Evolutionary conservation across 2,888 invertebrate species (phyloP).

Genomic region (Neria commutata): DNA sequence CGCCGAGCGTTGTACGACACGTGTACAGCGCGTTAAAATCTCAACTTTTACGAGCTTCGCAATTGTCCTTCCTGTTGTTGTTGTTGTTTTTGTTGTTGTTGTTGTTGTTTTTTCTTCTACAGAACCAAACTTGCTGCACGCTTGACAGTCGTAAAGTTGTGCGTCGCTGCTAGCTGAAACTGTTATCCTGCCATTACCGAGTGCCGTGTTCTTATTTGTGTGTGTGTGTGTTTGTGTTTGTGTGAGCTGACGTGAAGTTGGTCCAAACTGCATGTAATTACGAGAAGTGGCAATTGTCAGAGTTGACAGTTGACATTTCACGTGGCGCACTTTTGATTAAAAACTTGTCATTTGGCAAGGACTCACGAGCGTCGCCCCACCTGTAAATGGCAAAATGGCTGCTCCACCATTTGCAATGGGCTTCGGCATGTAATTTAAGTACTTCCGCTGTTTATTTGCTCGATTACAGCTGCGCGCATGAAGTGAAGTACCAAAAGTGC

Average conservation of each 20-base stretch:
- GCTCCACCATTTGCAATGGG: no score
- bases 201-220: conserved; percentile 27
- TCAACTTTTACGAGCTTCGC: conserved; percentile 54
- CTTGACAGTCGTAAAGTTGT: conserved; percentile 16
- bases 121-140: conserved; percentile 26
- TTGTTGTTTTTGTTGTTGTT: conserved; percentile 10
- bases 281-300: conserved; percentile 38
- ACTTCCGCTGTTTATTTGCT: conserved; percentile 39
- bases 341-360: no score
- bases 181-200: conserved; percentile 34
- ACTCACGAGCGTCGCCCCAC: conserved; percentile 35
- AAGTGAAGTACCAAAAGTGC: conserved; percentile 22
- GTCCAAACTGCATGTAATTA: conserved; percentile 17
- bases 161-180: conserved; percentile 26
- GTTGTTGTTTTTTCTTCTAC: conserved; percentile 16
- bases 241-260: neutral
- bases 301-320: conserved; percentile 30
- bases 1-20: conserved; percentile 37
- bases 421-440: conserved; percentile 46
- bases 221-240: neutral
- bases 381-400: conserved; percentile 46
- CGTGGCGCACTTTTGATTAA: conserved; percentile 46
- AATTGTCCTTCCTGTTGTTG: conserved; percentile 18
- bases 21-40: conserved; percentile 52
- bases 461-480: no score